Evolutionary conservation across 2,888 invertebrate genomes (phyloP), one percentile per base, ranked within the genome.

Genomic region (Leucophora obtusa): DNA sequence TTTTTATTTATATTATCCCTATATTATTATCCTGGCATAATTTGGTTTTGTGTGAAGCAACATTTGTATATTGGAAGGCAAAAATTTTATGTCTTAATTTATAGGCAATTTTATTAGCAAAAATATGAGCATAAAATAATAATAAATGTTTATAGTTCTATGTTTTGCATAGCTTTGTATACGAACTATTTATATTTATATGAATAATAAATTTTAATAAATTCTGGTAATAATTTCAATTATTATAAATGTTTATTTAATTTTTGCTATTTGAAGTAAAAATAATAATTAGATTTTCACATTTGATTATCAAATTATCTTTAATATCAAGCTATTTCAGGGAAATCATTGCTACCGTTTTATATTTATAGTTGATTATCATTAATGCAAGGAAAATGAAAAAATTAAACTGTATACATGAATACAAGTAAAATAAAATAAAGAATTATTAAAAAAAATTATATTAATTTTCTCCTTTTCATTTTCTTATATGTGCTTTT

Each of bases 71-170:
- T 38, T 38, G 14, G 1, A 38, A 11, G 38, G 10, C 7, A 28
- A 28, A 3, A 28, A 28, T 2, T 38, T 10, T 81, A 77, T 54
- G 73, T 81, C 80, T 73, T 73, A 50, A 77, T 81, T 76, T 60
- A 73, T 69, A 70, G 76, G 68, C 28, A 28, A 28, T 28, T 69
- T 77, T 77, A 24, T 71, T 24, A 38, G 21, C 9, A 10, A 51
- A 21, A 58, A 33, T 70, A 63, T 28, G 50, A 38, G 51, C 56
- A 75, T 69, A 69, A 75, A 60, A 50, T 59, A 24, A 54, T 62
- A 62, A 69, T 50, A 28, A 50, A 50, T 47, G 50, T 50, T 35
- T 69, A 56, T 56, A n/a, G 59, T 59, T 68, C 10, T 35, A 65
- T 53, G 14, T 28, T 53, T 38, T 38, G 28, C 28, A 28, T 28